Base-by-base conservation (phyloP, 2,797 vertebrate species). In the Channallabes apus region DNA sequence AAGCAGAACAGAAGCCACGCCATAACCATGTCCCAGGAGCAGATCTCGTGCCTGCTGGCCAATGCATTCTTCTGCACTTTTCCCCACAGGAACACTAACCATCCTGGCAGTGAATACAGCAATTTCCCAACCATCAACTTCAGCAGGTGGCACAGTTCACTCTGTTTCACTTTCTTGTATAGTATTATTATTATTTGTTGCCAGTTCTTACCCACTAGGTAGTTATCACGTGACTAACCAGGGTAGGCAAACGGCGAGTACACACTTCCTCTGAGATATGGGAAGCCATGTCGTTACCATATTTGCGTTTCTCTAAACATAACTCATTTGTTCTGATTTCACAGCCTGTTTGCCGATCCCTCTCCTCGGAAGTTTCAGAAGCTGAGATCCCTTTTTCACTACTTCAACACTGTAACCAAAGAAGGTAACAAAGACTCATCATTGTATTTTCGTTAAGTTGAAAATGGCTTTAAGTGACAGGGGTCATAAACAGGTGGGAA, bases 51-150 rank as follows among this genome's bases (percentile, higher is more conserved):
- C 67, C 90, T 96, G 22, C 89, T 96, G 7, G 95, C 95, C 0
- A 95, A 96, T 5, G 95, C 95, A 0, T 96, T 96, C 73, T 95
- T 92, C 91, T 96, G 95, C 90, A 95, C 94, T 0, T 96, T 94
- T 86, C 95, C 95, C 27, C 94, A 93, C 67, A 93, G 95, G 59
- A 95, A 95, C 88, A 0, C 87, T 22, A 78, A 68, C 2, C 1
- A 0, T 0, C 1, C 64, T 0, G 59, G 6, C 0, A 84, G 94
- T 0, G 93, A 95, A 87, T 95, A 93, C 79, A 3, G 20, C 88
- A 86, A 59, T 81, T 94, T 86, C 86, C 94, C 94, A 1, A 82
- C 82, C 86, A 95, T 96, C 27, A 96, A 96, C 92, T 96, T 96
- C 92, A 90, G 0, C 93, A 93, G 94, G 94, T 95, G 14, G 17